Evolutionary conservation across 2,797 vertebrate species (phyloP).

Genomic region (Pteronotus mesoamericanus): DNA sequence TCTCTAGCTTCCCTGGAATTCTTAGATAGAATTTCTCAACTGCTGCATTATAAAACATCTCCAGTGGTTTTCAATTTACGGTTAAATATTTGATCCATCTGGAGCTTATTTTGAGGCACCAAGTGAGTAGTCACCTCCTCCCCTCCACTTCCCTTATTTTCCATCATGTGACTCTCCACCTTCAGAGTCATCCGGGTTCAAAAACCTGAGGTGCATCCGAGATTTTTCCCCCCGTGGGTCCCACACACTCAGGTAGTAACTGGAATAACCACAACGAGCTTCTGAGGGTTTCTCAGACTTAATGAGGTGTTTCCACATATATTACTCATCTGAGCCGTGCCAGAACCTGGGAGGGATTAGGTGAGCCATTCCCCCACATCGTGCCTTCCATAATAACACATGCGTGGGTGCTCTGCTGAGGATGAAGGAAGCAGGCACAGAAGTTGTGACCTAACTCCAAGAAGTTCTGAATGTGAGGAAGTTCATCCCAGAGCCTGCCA

Average conservation of each 20-base stretch:
- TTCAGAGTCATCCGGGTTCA: not conserved
- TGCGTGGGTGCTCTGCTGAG: accelerated
- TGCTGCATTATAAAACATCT: not conserved
- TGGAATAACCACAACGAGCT: not conserved
- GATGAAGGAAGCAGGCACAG: not conserved
- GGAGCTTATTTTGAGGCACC: not conserved
- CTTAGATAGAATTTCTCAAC: not conserved
- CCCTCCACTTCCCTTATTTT: not conserved
- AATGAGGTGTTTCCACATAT: not conserved
- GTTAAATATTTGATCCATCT: not conserved
- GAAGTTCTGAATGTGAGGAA: not conserved
- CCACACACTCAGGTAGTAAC: not conserved
- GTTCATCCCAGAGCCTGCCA: not conserved
- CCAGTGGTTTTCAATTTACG: not conserved
- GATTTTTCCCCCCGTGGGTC: not conserved
- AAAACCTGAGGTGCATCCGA: not conserved
- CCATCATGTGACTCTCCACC: not conserved
- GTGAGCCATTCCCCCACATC: not conserved
- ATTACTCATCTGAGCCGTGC: not conserved
- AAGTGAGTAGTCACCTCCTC: not conserved
- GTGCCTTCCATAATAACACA: not conserved
- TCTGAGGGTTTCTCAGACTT: not conserved
- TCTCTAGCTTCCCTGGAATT: not conserved
- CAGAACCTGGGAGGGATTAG: not conserved
- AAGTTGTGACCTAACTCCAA: not conserved